phyloP scores from a whole-genome alignment of 2,888 invertebrate genomes.

The Hoplodrina ambigua region DNA sequence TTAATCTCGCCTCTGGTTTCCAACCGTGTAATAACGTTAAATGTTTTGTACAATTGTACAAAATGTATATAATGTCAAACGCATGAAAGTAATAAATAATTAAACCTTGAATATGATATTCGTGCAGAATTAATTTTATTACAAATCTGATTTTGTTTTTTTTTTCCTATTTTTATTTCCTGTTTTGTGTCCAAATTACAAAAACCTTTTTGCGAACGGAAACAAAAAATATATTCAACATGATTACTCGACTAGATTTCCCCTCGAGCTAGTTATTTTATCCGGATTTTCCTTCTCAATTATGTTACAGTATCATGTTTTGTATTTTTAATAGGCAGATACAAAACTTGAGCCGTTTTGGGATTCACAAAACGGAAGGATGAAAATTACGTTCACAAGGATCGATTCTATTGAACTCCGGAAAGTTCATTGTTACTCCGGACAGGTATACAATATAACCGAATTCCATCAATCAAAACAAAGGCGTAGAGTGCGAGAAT shows the following conservation, averaged over 20 bases:
- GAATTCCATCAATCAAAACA: conserved; percentile 66
- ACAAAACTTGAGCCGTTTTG: conserved; percentile 20
- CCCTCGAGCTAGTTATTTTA: conserved; percentile 28
- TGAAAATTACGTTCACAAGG: conserved; percentile 28
- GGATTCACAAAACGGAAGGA: conserved; percentile 25
- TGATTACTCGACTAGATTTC: conserved; percentile 26
- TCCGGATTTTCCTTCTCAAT: conserved; percentile 17
- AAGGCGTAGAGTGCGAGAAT: conserved; percentile 63
- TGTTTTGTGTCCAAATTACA: conserved; percentile 20
- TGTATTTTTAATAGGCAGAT: conserved; percentile 32
- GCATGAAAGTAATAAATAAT: not conserved
- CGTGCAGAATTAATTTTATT: not conserved
- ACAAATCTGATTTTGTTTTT: not conserved
- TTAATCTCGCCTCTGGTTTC: conserved; percentile 1
- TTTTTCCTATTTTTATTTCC: conserved; percentile 3
- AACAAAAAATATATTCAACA: conserved; percentile 25
- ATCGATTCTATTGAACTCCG: conserved; percentile 40
- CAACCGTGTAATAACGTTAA: not conserved
- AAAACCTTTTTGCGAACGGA: conserved; percentile 28
- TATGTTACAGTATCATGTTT: conserved; percentile 28
- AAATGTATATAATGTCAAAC: not conserved
- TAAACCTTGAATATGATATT: not conserved
- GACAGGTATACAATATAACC: conserved; percentile 58
- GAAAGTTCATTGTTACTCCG: conserved; percentile 45
- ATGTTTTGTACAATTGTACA: not conserved